A percentile compares a stretch with the other conserved stretches of the same genome.
These are phyloP conservation scores for Synergus gifuensis DNA, from an alignment of 2,888 invertebrate genomes.

Conservation along the genomic window DNA sequence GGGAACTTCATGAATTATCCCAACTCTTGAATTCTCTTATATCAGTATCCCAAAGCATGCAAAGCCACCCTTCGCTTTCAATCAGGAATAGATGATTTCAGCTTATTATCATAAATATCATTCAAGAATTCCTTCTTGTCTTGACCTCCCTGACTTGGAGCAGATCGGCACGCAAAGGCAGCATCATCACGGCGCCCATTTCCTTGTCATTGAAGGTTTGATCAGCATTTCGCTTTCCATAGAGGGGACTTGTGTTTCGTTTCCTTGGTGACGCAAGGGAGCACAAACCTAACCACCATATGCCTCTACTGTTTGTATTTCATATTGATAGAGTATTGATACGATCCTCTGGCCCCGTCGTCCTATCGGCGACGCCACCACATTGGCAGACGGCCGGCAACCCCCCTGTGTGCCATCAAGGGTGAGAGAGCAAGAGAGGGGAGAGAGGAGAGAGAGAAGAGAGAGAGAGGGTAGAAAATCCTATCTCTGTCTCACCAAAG, in stretches of 20 bases:
- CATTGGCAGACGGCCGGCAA: slow-evolving; percentile 37
- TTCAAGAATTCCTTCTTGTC: background rate
- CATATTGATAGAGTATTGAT: slow-evolving; percentile 78
- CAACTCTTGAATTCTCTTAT: too few relatives aligned
- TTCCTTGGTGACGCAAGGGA: slow-evolving; percentile 74
- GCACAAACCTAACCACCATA: slow-evolving; percentile 62
- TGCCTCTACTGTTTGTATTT: slow-evolving; percentile 74
- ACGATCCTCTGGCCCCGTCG: slow-evolving; percentile 58
- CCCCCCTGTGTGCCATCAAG: slow-evolving; percentile 39
- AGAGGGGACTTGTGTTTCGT: slow-evolving; percentile 63
- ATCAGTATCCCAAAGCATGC: too few relatives aligned
- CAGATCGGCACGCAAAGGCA: background rate
- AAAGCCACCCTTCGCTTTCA: too few relatives aligned
- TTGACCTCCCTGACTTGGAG: background rate
- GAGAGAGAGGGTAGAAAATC: slow-evolving; percentile 47
- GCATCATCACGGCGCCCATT: slow-evolving; percentile 64
- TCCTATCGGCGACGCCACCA: slow-evolving; percentile 47
- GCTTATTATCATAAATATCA: slow-evolving; percentile 9
- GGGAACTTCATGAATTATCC: too few relatives aligned
- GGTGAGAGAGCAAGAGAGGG: slow-evolving; percentile 30
- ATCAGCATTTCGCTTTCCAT: slow-evolving; percentile 50
- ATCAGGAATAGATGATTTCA: slow-evolving; percentile 42
- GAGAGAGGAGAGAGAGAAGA: background rate
- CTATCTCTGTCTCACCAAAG: slow-evolving; percentile 52
- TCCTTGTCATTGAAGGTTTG: slow-evolving; percentile 71